Conservation (phyloP, 2,113 vertebrate species). For the Stegostoma tigrinum region DNA sequence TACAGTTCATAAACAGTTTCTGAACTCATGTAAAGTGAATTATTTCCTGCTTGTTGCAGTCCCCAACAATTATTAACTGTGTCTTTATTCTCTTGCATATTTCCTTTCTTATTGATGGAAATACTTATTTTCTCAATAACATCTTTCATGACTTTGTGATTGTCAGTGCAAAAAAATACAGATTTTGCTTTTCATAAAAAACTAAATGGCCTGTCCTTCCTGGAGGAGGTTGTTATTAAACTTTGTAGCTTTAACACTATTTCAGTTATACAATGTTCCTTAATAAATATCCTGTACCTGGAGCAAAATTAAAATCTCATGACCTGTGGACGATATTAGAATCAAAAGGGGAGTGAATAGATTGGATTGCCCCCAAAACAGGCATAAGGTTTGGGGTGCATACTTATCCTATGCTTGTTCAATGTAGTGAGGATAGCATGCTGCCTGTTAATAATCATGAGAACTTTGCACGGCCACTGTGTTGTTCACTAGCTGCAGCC, state of each 20-base stretch:
- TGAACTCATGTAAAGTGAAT: neutral
- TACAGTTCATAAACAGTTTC: neutral
- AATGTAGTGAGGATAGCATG: neutral
- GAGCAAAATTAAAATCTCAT: neutral
- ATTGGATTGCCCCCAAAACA: neutral
- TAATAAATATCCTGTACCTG: neutral
- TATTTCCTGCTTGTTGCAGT: neutral
- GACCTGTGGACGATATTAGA: neutral
- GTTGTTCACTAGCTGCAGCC: neutral
- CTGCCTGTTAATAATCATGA: neutral
- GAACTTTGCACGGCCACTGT: neutral
- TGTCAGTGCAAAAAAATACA: neutral
- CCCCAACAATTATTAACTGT: neutral
- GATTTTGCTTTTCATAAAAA: neutral
- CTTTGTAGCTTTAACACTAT: neutral
- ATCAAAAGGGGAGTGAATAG: neutral
- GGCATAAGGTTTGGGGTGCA: neutral
- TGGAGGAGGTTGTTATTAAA: neutral
- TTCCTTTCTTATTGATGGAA: conserved; percentile 17
- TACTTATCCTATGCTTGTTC: neutral
- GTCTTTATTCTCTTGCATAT: neutral
- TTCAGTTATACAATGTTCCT: neutral
- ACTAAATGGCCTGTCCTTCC: neutral
- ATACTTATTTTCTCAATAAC: neutral
- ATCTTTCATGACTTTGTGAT: neutral